Evolutionary conservation across 2,113 vertebrate species (phyloP).

Genomic region (Psettodes erumei): DNA sequence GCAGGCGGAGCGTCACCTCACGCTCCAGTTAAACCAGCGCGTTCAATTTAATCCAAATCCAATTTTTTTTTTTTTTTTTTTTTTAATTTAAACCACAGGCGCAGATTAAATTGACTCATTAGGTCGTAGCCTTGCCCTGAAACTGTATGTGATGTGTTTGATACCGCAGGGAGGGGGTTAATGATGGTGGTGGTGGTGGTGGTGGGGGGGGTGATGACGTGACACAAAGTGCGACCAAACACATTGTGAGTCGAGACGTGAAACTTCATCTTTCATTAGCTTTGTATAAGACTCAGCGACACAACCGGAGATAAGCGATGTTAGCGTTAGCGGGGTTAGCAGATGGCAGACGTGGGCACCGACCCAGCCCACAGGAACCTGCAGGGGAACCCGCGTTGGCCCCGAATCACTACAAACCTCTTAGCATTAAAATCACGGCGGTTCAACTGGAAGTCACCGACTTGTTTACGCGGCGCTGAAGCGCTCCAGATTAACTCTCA

Average conservation of each 20-base stretch:
- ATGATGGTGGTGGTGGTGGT: neutral
- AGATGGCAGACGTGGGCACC: conserved; percentile 63
- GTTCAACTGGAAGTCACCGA: conserved; percentile 42
- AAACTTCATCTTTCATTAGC: no score
- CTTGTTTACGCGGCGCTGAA: conserved; percentile 26
- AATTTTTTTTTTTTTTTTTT: no score
- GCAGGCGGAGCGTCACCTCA: conserved; percentile 18
- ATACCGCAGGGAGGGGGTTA: conserved; percentile 1
- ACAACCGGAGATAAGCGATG: no score
- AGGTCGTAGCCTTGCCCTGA: conserved; percentile 19
- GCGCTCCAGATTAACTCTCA: conserved; percentile 31
- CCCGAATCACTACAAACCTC: conserved; percentile 15
- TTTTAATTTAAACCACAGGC: conserved; percentile 35
- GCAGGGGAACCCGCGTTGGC: conserved; percentile 35
- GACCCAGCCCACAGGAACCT: conserved; percentile 51
- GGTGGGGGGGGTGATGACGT: no score
- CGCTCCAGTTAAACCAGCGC: conserved; percentile 15
- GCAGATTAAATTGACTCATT: conserved; percentile 51
- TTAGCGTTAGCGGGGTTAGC: conserved; percentile 56
- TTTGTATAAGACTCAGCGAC: no score
- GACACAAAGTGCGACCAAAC: no score
- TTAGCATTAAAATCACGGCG: conserved; percentile 30
- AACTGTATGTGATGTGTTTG: neutral
- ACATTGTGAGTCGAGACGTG: no score
- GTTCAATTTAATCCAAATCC: conserved; percentile 40